phyloP scores from a whole-genome alignment of 2,888 invertebrate species.

The Elysia crispata region DNA sequence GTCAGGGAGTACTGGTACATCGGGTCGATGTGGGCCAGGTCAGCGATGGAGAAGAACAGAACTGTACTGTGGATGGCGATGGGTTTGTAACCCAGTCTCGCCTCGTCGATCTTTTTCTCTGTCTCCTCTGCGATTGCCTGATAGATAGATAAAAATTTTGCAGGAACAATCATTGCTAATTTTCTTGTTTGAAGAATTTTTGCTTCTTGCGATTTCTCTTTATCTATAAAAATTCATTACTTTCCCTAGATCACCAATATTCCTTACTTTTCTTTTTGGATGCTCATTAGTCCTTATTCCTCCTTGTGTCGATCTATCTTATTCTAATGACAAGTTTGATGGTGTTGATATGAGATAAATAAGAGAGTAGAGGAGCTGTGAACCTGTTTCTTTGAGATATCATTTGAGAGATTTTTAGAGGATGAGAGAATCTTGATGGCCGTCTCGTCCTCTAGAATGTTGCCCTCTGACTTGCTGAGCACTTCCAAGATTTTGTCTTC shows the following conservation, averaged over 20 bases:
- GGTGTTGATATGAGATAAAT: too few species aligned
- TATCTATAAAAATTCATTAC: too few species aligned
- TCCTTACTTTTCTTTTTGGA: too few species aligned
- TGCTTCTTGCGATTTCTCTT: too few species aligned
- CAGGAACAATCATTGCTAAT: too few species aligned
- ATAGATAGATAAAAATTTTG: slow-evolving; percentile 19
- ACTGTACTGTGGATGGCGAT: slow-evolving; percentile 78
- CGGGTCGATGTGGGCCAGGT: slow-evolving; percentile 79
- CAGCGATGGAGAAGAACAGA: slow-evolving; percentile 79
- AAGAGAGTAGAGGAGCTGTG: too few species aligned
- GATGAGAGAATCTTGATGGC: slow-evolving; percentile 79
- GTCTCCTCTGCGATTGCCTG: slow-evolving; percentile 78
- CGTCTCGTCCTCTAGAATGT: slow-evolving; percentile 79
- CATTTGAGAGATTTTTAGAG: slow-evolving; percentile 78
- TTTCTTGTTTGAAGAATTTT: too few species aligned
- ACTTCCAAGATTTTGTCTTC: slow-evolving; percentile 79
- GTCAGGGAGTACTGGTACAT: slow-evolving; percentile 79
- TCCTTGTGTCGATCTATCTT: too few species aligned
- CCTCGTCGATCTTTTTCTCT: slow-evolving; percentile 78
- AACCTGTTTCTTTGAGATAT: slow-evolving; percentile 79
- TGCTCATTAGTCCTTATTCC: too few species aligned
- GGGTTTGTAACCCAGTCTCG: slow-evolving; percentile 78
- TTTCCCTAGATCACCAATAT: too few species aligned
- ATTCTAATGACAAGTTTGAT: too few species aligned
- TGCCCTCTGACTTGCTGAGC: slow-evolving; percentile 78